Evolutionary conservation across 2,113 vertebrate genomes (phyloP), one percentile per base, ranked within the genome.

Genomic region (Gymnogyps californianus): DNA sequence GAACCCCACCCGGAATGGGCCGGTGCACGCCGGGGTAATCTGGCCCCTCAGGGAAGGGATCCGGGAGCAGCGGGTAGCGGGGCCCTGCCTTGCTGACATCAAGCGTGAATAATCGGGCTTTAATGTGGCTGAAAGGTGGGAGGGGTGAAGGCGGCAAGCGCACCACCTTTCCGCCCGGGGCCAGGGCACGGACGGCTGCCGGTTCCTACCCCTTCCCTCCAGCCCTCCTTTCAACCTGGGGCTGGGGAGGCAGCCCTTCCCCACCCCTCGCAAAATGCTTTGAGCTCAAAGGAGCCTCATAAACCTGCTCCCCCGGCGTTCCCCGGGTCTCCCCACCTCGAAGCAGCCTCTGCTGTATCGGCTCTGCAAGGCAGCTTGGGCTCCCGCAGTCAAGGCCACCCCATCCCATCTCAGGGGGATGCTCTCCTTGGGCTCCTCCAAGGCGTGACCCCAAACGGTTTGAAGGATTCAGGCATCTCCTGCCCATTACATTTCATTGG

Each of bases 121-220:
- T 96, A 89, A 96, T 97, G 96, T 94, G 92, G 94, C 81, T 97
- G 88, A 91, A 86, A 93, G 92, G 95, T 94, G 89, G 96, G 95
- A 96, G 93, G 85, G 90, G 20, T 66, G 86, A 95, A 96, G 89
- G 95, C 49, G 3, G 87, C 87, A 88, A 93, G 84, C 4, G 13
- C 57, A 86, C 49, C 90, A 95, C 92, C 87, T 90, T 95, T 92
- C 46, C 0, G 52, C 95, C 95, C 2, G 13, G 51, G 93, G 92
- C 91, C 83, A 91, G 92, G 90, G 92, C 95, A 96, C 7, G 19
- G 79, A 38, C 1, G 16, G 79, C 54, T 91, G 86, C 74, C 1
- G 9, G 54, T 66, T 95, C 76, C 93, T 89, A 94, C 67, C 77
- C 69, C 88, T 97, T 94, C 78, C 72, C 90, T 93, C 84, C 81